phyloP scores from a whole-genome alignment of 2,888 invertebrate genomes.

The Eudemis profundana region DNA sequence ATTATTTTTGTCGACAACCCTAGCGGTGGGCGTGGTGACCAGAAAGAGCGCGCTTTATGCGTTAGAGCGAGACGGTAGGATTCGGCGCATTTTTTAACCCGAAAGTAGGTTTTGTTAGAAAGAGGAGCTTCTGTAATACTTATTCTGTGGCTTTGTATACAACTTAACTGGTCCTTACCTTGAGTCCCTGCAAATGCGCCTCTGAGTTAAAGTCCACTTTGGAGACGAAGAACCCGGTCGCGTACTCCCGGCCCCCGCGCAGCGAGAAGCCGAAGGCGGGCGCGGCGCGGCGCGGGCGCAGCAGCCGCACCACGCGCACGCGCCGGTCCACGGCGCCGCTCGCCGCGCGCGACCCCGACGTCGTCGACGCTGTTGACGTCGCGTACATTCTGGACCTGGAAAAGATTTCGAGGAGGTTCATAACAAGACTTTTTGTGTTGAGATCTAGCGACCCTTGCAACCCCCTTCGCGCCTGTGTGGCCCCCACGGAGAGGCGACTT shows the following conservation, averaged over 20 bases:
- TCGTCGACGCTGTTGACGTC: conserved; percentile 72
- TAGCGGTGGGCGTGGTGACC: no score
- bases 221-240: conserved; percentile 96
- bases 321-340: conserved; percentile 64
- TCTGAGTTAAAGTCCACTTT: conserved; percentile 94
- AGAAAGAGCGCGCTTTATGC: no score
- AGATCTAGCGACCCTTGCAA: no score
- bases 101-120: no score
- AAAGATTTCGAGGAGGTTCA: conserved; percentile 28
- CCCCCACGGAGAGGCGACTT: no score
- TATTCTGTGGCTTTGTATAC: no score
- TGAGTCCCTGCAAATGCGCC: conserved; percentile 93
- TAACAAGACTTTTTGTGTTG: background rate
- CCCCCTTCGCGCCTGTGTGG: no score
- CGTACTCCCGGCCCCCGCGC: conserved; percentile 95
- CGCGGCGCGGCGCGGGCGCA: conserved; percentile 75
- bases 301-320: conserved; percentile 73
- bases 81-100: no score
- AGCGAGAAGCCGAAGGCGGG: conserved; percentile 93
- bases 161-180: conserved; percentile 87
- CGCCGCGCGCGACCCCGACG: conserved; percentile 70
- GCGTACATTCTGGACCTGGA: conserved; percentile 70
- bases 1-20: no score
- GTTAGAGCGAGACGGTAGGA: no score
- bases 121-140: background rate